Evolutionary conservation across 2,797 vertebrate species (phyloP).

Genomic region (Silurus aristotelis): DNA sequence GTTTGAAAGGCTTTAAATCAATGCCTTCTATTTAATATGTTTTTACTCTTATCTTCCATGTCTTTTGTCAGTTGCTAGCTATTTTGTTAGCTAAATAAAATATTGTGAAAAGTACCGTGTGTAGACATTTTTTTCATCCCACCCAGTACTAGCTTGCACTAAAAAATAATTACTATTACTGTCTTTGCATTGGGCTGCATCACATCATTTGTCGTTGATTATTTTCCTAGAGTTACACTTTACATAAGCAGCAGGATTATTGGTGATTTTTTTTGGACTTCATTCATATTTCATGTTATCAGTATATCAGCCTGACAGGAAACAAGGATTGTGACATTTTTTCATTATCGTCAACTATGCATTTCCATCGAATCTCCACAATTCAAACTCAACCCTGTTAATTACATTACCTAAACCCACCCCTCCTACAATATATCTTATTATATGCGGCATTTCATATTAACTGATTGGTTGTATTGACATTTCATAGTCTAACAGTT

Average conservation of each 20-base stretch:
- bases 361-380: background rate
- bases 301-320: background rate
- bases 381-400: background rate
- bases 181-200: background rate
- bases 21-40: too few species aligned
- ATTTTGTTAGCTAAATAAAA: too few species aligned
- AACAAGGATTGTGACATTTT: background rate
- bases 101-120: too few species aligned
- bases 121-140: too few species aligned
- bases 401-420: background rate
- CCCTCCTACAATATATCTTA: background rate
- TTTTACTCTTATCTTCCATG: too few species aligned
- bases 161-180: background rate
- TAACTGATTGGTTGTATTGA: background rate
- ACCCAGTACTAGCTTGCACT: too few species aligned
- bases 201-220: background rate
- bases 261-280: background rate
- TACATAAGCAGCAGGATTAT: background rate
- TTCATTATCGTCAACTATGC: background rate
- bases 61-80: too few species aligned
- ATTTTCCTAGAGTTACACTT: background rate
- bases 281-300: constrained; percentile 34
- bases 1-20: too few species aligned
- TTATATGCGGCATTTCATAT: background rate
- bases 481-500: background rate